These are phyloP conservation scores for Polymixis flavicincta DNA, from an alignment of 2,888 invertebrate genomes.

Conservation along the genomic window DNA sequence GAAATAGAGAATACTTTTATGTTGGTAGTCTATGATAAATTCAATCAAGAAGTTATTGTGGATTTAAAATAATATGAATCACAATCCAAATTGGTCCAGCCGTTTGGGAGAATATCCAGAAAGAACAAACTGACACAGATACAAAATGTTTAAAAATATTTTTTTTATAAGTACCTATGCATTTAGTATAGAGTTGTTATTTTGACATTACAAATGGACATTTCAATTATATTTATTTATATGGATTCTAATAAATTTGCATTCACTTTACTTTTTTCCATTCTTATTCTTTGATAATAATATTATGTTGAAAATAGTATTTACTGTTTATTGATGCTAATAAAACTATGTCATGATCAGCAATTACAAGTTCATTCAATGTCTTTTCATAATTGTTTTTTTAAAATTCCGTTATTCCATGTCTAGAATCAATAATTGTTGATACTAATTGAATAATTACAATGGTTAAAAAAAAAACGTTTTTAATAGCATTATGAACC, in stretches of 20 bases:
- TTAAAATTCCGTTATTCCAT: constrained; percentile 7
- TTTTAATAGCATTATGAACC: constrained; percentile 1
- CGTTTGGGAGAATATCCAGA: no score
- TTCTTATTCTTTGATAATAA: background rate
- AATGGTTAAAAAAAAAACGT: constrained; percentile 6
- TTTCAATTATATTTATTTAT: no score
- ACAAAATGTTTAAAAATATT: no score
- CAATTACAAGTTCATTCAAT: constrained; percentile 18
- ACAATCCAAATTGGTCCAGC: no score
- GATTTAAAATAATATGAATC: background rate
- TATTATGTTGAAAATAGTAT: background rate
- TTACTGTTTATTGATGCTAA: background rate
- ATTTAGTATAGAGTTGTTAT: no score
- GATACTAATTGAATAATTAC: constrained; percentile 4
- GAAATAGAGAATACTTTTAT: background rate
- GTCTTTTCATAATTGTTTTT: background rate
- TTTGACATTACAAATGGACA: no score
- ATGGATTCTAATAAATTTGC: background rate
- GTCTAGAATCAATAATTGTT: constrained; percentile 9
- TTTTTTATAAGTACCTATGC: no score
- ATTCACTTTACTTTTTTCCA: background rate
- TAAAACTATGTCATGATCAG: constrained; percentile 24
- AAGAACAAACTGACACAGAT: no score
- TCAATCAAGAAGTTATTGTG: background rate
- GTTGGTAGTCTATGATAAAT: background rate